These are phyloP conservation scores for Gobio occitaniae DNA, from an alignment of 2,797 vertebrate species.

Conservation along the genomic window DNA sequence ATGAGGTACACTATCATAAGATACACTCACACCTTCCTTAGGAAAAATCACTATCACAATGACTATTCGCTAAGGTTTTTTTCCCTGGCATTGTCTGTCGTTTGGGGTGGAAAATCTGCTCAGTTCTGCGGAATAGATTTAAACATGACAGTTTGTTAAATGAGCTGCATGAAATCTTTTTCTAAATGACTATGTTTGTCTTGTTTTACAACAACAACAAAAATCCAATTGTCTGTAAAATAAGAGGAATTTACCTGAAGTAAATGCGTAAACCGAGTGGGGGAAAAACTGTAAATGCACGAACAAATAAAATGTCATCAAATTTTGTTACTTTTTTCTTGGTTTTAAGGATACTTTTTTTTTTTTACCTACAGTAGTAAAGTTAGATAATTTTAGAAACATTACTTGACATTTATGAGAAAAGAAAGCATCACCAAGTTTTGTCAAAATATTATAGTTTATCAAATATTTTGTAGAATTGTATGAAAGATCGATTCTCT, in stretches of 20 bases:
- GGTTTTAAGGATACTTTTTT: background rate
- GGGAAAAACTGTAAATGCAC: background rate
- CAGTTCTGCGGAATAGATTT: background rate
- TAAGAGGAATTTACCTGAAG: background rate
- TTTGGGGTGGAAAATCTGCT: background rate
- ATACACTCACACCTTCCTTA: background rate
- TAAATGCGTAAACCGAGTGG: background rate
- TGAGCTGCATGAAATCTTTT: background rate
- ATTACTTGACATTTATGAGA: background rate
- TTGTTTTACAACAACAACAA: background rate
- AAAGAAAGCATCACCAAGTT: background rate
- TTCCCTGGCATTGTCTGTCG: no score
- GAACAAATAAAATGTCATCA: no score
- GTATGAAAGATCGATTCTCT: background rate
- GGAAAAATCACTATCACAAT: slow-evolving; percentile 21
- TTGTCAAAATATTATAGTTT: background rate
- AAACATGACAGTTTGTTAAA: slow-evolving; percentile 17
- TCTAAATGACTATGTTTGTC: background rate
- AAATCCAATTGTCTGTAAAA: background rate
- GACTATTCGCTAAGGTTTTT: background rate
- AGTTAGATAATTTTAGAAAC: background rate
- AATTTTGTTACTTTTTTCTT: background rate
- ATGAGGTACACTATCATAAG: slow-evolving; percentile 64
- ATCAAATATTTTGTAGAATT: background rate
- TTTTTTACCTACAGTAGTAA: background rate